Base-by-base conservation (phyloP, 2,888 invertebrate genomes). In the Mechanitis mazaeus region DNA sequence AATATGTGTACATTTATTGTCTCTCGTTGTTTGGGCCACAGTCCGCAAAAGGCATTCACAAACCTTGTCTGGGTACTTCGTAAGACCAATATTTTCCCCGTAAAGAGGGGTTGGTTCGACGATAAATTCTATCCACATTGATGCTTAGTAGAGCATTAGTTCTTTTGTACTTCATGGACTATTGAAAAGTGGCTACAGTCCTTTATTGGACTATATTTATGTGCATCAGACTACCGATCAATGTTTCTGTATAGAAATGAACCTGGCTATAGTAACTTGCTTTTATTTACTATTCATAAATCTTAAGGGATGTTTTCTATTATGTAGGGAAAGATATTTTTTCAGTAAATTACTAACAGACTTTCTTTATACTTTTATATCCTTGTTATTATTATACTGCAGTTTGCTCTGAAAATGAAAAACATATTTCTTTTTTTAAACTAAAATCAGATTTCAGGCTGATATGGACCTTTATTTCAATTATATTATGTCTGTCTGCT, bases 41-140 rank as follows among this genome's bases (percentile, higher is more conserved):
- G 53, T 68, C 79, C 78, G 84, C 84, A 85, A 84, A 85, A 84
- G 74, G 80, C 79, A 83, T 84, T 80, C 84, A 83, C 81, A 79
- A 81, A 81, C 84, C 85, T 80, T 80, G 87, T 87, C 86, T 85
- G 80, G 81, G 83, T 84, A 86, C 87, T 88, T 85, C 80, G 81
- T 77, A 87, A 88, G 86, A 86, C 86, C 81, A 89, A 87, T 87
- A 88, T 89, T 87, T 87, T 86, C 85, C 83, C 82, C 83, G 75
- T 71, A 76, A 80, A 82, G 80, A 84, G 84, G 85, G 85, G 83
- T 76, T 77, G 78, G 76, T 73, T 74, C 75, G 75, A 74, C 86
- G 77, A 87, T 89, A 89, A 88, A 89, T 89, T 84, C 77, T 76
- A 77, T 81, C 78, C 75, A 85, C 78, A 89, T 89, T 88, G 87